Conservation (phyloP, 2,113 vertebrate species). For the Grallaria varia region DNA sequence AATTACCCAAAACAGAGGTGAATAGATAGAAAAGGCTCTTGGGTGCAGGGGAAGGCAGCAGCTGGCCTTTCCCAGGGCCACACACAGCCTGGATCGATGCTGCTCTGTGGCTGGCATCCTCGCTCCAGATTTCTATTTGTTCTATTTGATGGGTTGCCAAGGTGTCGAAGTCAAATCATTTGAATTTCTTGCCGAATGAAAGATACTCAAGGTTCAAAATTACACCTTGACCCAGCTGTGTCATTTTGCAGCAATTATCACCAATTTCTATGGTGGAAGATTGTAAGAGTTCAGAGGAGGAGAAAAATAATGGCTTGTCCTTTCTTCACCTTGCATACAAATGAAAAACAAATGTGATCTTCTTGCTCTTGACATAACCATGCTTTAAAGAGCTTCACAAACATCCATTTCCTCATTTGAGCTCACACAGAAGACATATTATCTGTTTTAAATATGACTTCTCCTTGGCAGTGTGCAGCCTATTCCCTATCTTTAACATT, state of each 20-base stretch:
- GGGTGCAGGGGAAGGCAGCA: neutral
- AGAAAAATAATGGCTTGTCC: neutral
- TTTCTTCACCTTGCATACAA: conserved; percentile 37
- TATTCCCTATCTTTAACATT: neutral
- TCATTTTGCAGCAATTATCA: conserved; percentile 27
- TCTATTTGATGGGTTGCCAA: neutral
- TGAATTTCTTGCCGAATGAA: neutral
- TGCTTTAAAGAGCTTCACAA: conserved; percentile 42
- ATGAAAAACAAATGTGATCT: conserved; percentile 22
- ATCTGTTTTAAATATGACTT: conserved; percentile 21
- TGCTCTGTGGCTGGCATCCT: neutral
- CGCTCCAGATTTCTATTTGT: neutral
- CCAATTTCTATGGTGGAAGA: neutral
- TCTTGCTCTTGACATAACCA: conserved; percentile 32
- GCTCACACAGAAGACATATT: conserved; percentile 22
- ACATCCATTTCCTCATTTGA: conserved; percentile 19
- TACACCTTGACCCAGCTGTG: neutral
- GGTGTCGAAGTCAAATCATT: conserved; percentile 5
- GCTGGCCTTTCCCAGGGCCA: neutral
- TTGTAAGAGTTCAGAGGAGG: neutral
- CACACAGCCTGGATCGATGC: neutral
- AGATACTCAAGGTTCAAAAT: neutral
- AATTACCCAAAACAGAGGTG: neutral
- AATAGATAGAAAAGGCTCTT: neutral
- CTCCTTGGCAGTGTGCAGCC: conserved; percentile 11